A percentile compares a stretch with the other conserved stretches of the same genome.
These are phyloP conservation scores for Calyptomena viridis DNA, from an alignment of 2,113 vertebrate species.

Conservation along the genomic window DNA sequence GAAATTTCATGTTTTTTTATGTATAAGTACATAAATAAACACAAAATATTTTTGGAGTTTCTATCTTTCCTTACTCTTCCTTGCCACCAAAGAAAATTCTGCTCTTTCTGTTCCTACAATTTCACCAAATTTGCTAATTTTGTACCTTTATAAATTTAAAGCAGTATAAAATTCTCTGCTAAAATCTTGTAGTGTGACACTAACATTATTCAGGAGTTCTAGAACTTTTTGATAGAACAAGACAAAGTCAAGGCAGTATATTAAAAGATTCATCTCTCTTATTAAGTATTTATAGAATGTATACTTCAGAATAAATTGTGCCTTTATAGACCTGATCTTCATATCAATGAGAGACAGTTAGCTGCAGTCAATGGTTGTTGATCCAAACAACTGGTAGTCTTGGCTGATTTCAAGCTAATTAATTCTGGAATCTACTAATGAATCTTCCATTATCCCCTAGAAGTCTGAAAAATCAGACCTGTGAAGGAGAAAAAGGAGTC, in stretches of 20 bases:
- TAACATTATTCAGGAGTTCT: background rate
- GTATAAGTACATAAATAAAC: background rate
- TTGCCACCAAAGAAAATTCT: background rate
- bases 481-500: background rate
- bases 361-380: background rate
- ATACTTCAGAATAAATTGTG: background rate
- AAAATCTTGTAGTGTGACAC: background rate
- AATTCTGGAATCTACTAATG: background rate
- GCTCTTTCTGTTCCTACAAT: background rate
- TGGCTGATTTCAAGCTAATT: background rate
- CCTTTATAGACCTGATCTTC: background rate
- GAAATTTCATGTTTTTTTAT: background rate
- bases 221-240: background rate
- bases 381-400: background rate
- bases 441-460: background rate
- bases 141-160: background rate
- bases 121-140: background rate
- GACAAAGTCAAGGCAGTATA: background rate
- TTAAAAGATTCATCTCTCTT: background rate
- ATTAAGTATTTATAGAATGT: background rate
- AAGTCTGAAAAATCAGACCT: background rate
- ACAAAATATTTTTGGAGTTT: background rate
- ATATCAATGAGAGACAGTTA: background rate
- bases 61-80: background rate
- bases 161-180: background rate